Evolutionary conservation across 1,140 invertebrate genomes (phyloP).

Genomic region (Macrosteles quadrilineatus): DNA sequence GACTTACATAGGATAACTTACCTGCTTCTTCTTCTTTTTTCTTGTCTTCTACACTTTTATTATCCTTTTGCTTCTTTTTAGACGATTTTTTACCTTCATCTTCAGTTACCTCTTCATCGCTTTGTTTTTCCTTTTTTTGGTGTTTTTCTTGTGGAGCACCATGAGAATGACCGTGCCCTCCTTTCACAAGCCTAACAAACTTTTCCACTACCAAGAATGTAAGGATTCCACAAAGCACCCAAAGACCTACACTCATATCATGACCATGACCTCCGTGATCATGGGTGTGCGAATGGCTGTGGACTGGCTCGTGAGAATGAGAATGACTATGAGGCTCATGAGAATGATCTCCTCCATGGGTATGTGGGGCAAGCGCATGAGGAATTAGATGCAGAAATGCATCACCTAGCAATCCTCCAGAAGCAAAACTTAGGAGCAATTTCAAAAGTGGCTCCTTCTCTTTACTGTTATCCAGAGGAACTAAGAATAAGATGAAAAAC

Average conservation of each 20-base stretch:
- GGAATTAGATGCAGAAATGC: constrained; percentile 97
- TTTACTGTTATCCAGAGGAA: constrained; percentile 86
- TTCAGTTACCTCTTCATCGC: constrained; percentile 37
- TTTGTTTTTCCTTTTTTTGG: constrained; percentile 43
- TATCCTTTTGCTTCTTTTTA: constrained; percentile 32
- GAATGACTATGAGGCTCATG: too few species aligned
- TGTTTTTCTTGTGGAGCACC: constrained; percentile 1
- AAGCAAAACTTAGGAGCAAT: constrained; percentile 90
- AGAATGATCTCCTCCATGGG: constrained; percentile 54
- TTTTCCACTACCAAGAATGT: constrained; percentile 93
- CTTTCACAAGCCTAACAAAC: constrained; percentile 85
- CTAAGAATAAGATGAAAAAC: constrained; percentile 90
- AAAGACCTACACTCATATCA: constrained; percentile 85
- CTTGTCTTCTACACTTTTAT: constrained; percentile 35
- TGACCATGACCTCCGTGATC: constrained; percentile 58
- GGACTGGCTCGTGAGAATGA: constrained; percentile 57
- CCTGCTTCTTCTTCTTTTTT: not conserved
- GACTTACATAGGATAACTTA: too few species aligned
- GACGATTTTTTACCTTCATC: constrained; percentile 17
- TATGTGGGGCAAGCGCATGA: constrained; percentile 77
- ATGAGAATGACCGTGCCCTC: constrained; percentile 70
- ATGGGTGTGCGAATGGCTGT: constrained; percentile 52
- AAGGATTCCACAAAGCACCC: constrained; percentile 88
- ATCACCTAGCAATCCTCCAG: constrained; percentile 92
- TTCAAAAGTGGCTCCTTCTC: constrained; percentile 85